Evolutionary conservation across 2,888 invertebrate species (phyloP), one percentile per base, ranked within the genome.

Genomic region (Xiphydria camelus): DNA sequence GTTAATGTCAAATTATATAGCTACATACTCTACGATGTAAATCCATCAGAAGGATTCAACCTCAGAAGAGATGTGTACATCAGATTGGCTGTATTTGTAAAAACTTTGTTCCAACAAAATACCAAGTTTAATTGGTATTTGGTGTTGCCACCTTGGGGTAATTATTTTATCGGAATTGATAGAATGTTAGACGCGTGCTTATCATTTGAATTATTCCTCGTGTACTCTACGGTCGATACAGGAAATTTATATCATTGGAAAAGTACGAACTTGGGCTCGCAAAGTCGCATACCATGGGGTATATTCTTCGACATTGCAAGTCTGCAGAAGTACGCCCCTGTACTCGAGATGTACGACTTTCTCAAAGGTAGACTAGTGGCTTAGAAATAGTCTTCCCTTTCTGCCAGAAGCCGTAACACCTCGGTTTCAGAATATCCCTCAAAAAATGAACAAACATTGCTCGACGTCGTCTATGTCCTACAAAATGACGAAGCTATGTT

Each of bases 21-120:
- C 63, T 93, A 87, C 65, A 76, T 98, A 41, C 80, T 98, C 36
- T 99, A 96, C 76, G 94, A 96, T 70, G 88, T 98, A 0, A 98
- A 98, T 79, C 88, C 87, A 2, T 88, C 91, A 0, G 98, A 99
- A 79, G 99, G 99, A 0, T 99, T 99, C 70, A 99, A 99, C 79
- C 80, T 99, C 50, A 82, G 96, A 10, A 82, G 98, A 22, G 98
- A 99, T 79, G 97, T 99, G 2, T 98, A 94, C 67, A 87, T 98
- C 81, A 83, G 98, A 58, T 82, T 95, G 62, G 94, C 96, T 1
- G 87, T 90, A 34, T 85, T 96, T 68, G 80, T 92, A 0, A 81
- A 86, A 20, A 82, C 85, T 47, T 78, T 94, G 41, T 80, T 56
- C 19, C 37, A 83, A 45, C 79, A 80, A 44, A 70, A 76, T 7